A percentile compares a stretch with the other conserved stretches of the same genome.
phyloP scores from a whole-genome alignment of 2,113 vertebrate genomes.

The Phocoena sinus region DNA sequence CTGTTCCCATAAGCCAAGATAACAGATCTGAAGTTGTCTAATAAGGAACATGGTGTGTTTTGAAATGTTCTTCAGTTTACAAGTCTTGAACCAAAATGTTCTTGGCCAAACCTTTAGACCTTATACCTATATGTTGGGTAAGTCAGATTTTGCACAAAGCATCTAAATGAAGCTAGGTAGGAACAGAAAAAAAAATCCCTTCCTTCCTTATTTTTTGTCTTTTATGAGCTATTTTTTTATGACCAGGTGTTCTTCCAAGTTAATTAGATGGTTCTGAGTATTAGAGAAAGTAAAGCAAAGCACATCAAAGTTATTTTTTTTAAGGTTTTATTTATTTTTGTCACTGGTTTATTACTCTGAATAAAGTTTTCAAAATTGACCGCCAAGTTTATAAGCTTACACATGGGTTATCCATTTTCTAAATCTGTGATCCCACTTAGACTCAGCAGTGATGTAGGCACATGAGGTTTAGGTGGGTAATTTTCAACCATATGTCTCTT shows the following conservation, averaged over 20 bases:
- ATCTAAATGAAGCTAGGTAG: constrained; percentile 16
- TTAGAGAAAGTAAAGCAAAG: constrained; percentile 18
- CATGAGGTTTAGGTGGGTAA: background rate
- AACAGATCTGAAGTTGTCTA: constrained; percentile 71
- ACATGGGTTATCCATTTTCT: background rate
- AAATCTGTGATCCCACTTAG: background rate
- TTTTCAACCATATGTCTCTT: background rate
- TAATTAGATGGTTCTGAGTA: constrained; percentile 33
- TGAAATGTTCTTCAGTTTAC: constrained; percentile 61
- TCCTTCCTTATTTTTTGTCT: background rate
- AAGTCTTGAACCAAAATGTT: constrained; percentile 57
- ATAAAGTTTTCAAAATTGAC: constrained; percentile 28
- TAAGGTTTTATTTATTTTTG: constrained; percentile 21
- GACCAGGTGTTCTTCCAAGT: constrained; percentile 50
- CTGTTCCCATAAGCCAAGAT: constrained; percentile 62
- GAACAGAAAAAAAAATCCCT: background rate
- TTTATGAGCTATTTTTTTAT: constrained; percentile 56
- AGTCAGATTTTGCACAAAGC: background rate
- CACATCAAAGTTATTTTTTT: background rate
- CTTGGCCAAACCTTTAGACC: constrained; percentile 47
- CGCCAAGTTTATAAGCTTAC: constrained; percentile 2
- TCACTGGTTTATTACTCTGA: constrained; percentile 33
- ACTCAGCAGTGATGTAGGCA: background rate
- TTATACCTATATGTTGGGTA: background rate
- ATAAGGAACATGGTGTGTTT: constrained; percentile 62